Evolutionary conservation across 2,797 vertebrate species (phyloP), one percentile per base, ranked within the genome.

Genomic region (Eurystomus glaucurus): DNA sequence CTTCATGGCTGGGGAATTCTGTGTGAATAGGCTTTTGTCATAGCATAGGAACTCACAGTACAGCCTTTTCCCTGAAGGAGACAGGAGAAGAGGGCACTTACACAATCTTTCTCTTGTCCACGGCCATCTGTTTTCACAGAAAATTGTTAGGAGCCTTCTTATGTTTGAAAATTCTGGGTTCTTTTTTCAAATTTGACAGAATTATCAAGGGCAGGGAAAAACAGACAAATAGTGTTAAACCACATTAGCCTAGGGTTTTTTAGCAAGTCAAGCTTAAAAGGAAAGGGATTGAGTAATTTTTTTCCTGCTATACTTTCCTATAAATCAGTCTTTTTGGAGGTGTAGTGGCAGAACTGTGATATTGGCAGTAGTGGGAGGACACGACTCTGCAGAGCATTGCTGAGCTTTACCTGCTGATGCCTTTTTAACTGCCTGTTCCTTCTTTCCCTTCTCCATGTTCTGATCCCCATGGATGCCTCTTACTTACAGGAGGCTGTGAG

Each of bases 1-100:
- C 96, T 95, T 97, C 88, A 93, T 85, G 68, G 86, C 91, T 91
- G 88, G 78, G 87, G 95, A 95, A 94, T 97, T 97, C 91, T 94
- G 55, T 66, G 91, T 92, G 74, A 93, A 87, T 74, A 94, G 72
- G 78, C 91, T 95, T 97, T 92, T 95, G 91, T 96, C 89, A 92
- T 94, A 88, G 68, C 86, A 62, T 74, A 91, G 87, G 91, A 97
- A 95, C 97, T 96, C 62, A 60, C 76, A 75, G 88, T 94, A 45
- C 88, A 82, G 90, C 62, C 55, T 88, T 85, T 89, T 92, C 68
- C 70, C 84, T 82, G 64, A 89, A 91, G 81, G 78, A 93, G 66
- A 74, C n/a, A 31, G 57, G 62, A 76, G 70, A 68, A 77, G 80
- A 82, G 65, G 91, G 28, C 20, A 54, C 79, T 92, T 92, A 69